Conservation (phyloP, 23 tunicate species). For the Phallusia fumigata region DNA sequence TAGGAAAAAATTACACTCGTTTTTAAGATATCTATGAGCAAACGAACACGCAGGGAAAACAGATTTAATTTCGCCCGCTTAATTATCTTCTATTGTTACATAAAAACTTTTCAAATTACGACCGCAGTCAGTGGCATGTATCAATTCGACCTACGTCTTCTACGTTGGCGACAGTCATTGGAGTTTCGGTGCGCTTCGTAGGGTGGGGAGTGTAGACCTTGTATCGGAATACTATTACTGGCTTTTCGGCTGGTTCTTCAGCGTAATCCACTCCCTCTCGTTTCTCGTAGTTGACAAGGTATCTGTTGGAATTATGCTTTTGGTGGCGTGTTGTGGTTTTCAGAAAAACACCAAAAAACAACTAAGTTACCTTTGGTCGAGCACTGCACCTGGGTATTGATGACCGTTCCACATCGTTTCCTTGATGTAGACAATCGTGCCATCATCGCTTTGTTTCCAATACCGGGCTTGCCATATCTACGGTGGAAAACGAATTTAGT, state of each 20-base stretch:
- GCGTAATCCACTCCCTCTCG: slow-evolving; percentile 55
- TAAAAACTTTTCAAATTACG: no score
- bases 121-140: no score
- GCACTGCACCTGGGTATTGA: slow-evolving; percentile 66
- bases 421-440: slow-evolving; percentile 47
- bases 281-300: slow-evolving; percentile 29
- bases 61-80: no score
- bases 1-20: no score
- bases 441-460: slow-evolving; percentile 46
- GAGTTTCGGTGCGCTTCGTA: slow-evolving; percentile 43
- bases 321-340: no score
- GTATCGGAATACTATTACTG: slow-evolving; percentile 78
- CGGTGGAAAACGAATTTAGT: neutral
- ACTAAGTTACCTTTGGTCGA: slow-evolving; percentile 83
- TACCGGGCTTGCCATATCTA: slow-evolving; percentile 74
- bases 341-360: no score
- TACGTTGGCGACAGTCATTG: slow-evolving; percentile 42
- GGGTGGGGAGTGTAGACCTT: slow-evolving; percentile 74
- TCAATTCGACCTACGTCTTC: slow-evolving; percentile 20
- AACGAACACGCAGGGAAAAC: no score
- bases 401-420: slow-evolving; percentile 72
- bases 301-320: slow-evolving; percentile 16
- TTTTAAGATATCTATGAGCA: no score
- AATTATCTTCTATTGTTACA: no score
- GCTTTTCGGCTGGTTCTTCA: slow-evolving; percentile 65